A percentile compares a stretch with the other conserved stretches of the same genome.
Evolutionary conservation across 2,797 vertebrate genomes (phyloP).

Genomic region (Lates japonicus): DNA sequence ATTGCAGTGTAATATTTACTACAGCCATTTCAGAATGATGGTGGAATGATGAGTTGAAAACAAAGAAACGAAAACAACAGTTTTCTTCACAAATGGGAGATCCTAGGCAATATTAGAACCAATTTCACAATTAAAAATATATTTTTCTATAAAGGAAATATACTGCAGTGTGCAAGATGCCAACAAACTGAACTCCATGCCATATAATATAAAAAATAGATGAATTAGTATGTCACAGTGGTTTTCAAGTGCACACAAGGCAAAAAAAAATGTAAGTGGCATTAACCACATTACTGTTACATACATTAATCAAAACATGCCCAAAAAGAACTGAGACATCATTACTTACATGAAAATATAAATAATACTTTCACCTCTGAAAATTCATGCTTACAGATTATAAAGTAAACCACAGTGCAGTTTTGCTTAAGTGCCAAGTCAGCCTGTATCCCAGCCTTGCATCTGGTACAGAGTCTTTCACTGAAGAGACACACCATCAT

Average conservation of each 20-base stretch:
- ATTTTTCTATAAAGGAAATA: too few species aligned
- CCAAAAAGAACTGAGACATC: neutral
- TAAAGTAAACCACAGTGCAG: neutral
- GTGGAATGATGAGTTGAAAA: neutral
- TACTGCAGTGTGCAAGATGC: too few species aligned
- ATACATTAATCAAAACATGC: neutral
- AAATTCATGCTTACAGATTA: slow-evolving; percentile 3
- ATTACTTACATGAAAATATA: neutral
- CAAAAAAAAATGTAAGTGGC: neutral
- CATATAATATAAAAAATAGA: neutral
- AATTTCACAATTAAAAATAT: neutral
- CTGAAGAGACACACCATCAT: slow-evolving; percentile 42
- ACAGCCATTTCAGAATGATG: neutral
- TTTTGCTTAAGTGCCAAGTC: slow-evolving; percentile 1
- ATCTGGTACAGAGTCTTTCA: slow-evolving; percentile 52
- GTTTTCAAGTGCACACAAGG: neutral
- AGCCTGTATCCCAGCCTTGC: slow-evolving; percentile 7
- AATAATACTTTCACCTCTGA: neutral
- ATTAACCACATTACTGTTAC: neutral
- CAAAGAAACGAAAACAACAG: neutral
- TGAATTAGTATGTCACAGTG: neutral
- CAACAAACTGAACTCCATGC: too few species aligned
- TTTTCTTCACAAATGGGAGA: neutral
- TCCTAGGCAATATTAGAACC: neutral
- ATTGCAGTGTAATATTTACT: neutral